These are phyloP conservation scores for Melipona beecheii DNA, from an alignment of 2,888 invertebrate genomes.

Conservation along the genomic window DNA sequence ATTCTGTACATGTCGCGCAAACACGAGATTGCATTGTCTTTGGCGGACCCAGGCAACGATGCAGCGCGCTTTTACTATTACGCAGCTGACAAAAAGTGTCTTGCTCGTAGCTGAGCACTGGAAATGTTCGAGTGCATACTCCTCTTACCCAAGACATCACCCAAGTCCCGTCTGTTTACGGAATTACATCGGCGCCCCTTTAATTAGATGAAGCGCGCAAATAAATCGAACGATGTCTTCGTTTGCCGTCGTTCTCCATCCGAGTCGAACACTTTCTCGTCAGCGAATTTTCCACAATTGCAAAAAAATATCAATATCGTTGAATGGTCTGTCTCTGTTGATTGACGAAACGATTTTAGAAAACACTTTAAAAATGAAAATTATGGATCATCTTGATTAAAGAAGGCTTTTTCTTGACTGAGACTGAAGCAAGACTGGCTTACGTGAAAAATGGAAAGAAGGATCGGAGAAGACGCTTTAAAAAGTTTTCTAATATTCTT, in stretches of 20 bases:
- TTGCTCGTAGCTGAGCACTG: neutral
- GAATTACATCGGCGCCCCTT: neutral
- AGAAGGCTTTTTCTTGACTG: too few species aligned
- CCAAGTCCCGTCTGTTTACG: neutral
- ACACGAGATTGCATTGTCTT: slow-evolving; percentile 23
- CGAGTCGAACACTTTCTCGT: too few species aligned
- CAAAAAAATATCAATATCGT: too few species aligned
- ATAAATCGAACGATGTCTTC: neutral
- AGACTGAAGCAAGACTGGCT: too few species aligned
- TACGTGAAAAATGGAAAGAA: too few species aligned
- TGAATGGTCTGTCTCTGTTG: too few species aligned
- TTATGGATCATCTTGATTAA: too few species aligned
- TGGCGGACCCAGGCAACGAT: neutral
- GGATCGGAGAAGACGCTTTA: neutral
- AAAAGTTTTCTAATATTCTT: neutral
- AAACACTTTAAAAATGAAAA: too few species aligned
- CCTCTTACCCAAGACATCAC: neutral
- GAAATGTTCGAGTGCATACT: neutral
- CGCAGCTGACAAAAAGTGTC: slow-evolving; percentile 5
- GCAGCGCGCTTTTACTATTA: slow-evolving; percentile 25
- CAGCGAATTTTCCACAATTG: too few species aligned
- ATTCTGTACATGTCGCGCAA: slow-evolving; percentile 21
- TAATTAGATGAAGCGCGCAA: neutral
- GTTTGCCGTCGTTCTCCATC: too few species aligned
- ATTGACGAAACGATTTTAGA: too few species aligned